phyloP scores from a whole-genome alignment of 2,797 vertebrate genomes.

The Bufotes viridis region DNA sequence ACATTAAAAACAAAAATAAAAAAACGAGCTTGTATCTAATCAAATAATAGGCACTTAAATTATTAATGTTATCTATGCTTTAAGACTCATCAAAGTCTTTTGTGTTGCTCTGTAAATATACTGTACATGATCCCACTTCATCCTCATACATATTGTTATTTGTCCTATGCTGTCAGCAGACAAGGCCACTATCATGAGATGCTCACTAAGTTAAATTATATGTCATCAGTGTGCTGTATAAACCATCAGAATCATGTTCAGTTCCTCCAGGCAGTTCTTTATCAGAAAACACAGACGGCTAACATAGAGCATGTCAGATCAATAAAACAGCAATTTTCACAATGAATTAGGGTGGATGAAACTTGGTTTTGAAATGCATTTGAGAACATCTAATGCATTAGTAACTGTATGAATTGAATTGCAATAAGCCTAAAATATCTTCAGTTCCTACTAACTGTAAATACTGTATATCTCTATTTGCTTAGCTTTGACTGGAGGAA shows the following conservation, averaged over 20 bases:
- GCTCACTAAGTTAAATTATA: slow-evolving; percentile 49
- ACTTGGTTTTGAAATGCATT: neutral
- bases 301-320: slow-evolving; percentile 44
- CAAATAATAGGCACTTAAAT: neutral
- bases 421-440: neutral
- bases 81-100: neutral
- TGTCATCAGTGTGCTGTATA: slow-evolving; percentile 35
- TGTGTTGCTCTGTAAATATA: neutral
- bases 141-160: slow-evolving; percentile 17
- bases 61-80: slow-evolving; percentile 12
- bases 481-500: neutral
- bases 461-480: neutral
- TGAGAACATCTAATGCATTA: neutral
- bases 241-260: slow-evolving; percentile 44
- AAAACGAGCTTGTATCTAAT: neutral
- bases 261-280: slow-evolving; percentile 44
- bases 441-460: neutral
- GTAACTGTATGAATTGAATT: slow-evolving; percentile 1
- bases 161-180: slow-evolving; percentile 49
- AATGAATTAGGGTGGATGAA: slow-evolving; percentile 22
- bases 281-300: slow-evolving; percentile 48
- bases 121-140: neutral
- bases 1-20: neutral
- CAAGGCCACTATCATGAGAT: slow-evolving; percentile 46
- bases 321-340: slow-evolving; percentile 50